Evolutionary conservation across 2,113 vertebrate species (phyloP), one percentile per base, ranked within the genome.

Genomic region (Chitala chitala): DNA sequence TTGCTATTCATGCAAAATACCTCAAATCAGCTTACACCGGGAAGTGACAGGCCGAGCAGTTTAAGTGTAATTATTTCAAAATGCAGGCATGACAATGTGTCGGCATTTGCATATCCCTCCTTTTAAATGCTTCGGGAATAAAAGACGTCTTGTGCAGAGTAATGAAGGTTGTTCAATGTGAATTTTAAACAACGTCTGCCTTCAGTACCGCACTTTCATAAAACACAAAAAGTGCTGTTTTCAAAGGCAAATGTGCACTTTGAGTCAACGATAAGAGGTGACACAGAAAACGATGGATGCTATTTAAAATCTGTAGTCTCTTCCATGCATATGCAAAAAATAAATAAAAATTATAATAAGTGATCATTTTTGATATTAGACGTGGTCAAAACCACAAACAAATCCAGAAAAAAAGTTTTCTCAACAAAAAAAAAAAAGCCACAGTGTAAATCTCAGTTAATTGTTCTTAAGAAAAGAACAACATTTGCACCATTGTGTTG

Each of bases 21-120:
- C 50, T 71, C 20, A 64, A 66, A 75, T 71, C 31, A 38, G 77
- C 50, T 78, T 72, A 71, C 50, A 44, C 29, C 48, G 20, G 22
- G 69, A 72, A 63, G 48, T 76, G 75, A 36, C 66, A 76, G 58
- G 29, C 44, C 22, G 54, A 53, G 68, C 40, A 50, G 20, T 74
- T 53, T 59, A 71, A 61, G 73, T 75, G 77, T 72, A 75, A 78
- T 78, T 75, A 78, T 71, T 65, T 75, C 46, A 75, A 76, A 66
- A 78, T 71, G 69, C 61, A 24, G 7, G 65, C 61, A 72, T 71
- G 77, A 71, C 72, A 71, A 75, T 70, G 68, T 54, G 48, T 36
- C 13, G 42, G 17, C 12, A 78, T 71, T 72, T 75, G 73, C 73
- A 75, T 64, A 75, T 72, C 42, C 59, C 38, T 59, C 63, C 71